phyloP scores from a whole-genome alignment of 2,888 invertebrate genomes.

The Tanytarsus gracilentus region DNA sequence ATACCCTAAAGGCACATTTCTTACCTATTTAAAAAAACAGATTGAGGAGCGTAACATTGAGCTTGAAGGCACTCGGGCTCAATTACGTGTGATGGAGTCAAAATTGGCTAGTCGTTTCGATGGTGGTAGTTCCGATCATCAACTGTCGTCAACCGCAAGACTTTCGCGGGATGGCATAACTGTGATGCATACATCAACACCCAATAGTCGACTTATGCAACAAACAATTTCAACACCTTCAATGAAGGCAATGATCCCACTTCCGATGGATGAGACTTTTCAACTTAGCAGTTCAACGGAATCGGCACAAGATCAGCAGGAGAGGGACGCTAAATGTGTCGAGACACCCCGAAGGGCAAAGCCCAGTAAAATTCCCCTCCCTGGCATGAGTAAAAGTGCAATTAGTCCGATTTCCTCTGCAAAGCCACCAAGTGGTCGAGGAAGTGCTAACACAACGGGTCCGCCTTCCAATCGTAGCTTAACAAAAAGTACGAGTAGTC shows the following conservation, averaged over 20 bases:
- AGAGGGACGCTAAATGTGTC: constrained; percentile 16
- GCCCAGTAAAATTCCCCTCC: constrained; percentile 65
- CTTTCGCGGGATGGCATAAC: constrained; percentile 31
- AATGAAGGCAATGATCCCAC: constrained; percentile 51
- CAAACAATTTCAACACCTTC: constrained; percentile 45
- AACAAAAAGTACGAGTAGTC: constrained; percentile 42
- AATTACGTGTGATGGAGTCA: constrained; percentile 62
- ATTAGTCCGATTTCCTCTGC: constrained; percentile 41
- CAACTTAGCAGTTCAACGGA: constrained; percentile 55
- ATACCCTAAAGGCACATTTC: background rate
- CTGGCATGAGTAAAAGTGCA: constrained; percentile 47
- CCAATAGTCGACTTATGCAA: background rate
- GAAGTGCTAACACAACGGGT: constrained; percentile 32
- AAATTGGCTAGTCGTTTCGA: constrained; percentile 33
- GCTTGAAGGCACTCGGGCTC: constrained; percentile 70
- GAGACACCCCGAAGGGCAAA: constrained; percentile 38
- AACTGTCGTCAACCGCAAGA: constrained; percentile 20
- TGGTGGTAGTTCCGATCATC: constrained; percentile 32
- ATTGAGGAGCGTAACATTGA: constrained; percentile 75
- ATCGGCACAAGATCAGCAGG: constrained; percentile 50
- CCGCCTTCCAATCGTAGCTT: constrained; percentile 39
- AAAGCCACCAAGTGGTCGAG: constrained; percentile 47
- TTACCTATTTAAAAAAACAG: constrained; percentile 41
- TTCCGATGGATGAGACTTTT: constrained; percentile 46
- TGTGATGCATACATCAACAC: constrained; percentile 31